phyloP scores from a whole-genome alignment of 2,888 invertebrate species.

The Cyclophora punctaria region DNA sequence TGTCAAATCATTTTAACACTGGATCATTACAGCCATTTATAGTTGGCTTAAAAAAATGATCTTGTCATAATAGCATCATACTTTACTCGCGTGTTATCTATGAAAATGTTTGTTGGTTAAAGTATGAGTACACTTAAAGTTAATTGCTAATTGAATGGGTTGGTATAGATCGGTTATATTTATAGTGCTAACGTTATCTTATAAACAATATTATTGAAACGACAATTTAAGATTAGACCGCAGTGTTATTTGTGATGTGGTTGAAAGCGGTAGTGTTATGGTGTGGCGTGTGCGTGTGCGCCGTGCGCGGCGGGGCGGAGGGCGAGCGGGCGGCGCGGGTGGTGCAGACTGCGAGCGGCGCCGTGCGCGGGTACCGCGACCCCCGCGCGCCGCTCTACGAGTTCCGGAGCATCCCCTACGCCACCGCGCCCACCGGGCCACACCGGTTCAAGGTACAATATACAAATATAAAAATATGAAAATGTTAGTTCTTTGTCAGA shows the following conservation, averaged over 20 bases:
- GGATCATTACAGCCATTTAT: no score
- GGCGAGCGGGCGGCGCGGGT: slow-evolving; percentile 8
- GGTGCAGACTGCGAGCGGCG: slow-evolving; percentile 31
- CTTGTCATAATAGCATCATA: no score
- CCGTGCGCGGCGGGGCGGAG: neutral
- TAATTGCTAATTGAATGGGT: no score
- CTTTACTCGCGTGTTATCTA: no score
- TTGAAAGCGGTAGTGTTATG: neutral
- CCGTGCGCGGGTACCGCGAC: slow-evolving; percentile 33
- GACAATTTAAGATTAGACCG: no score
- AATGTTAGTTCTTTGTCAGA: neutral
- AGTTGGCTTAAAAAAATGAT: no score
- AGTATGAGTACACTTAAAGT: no score
- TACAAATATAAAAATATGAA: neutral
- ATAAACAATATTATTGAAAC: no score
- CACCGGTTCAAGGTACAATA: slow-evolving; percentile 33
- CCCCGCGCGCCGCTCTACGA: slow-evolving; percentile 23
- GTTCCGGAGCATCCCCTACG: slow-evolving; percentile 41
- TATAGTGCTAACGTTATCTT: no score
- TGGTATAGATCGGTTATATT: no score
- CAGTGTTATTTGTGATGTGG: neutral
- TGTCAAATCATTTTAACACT: no score
- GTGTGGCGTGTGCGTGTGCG: neutral
- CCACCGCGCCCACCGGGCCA: slow-evolving; percentile 31
- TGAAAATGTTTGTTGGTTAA: no score